Percentiles rank a stretch among this genome's conserved stretches.
These are phyloP conservation scores for Carduelis carduelis DNA, from an alignment of 2,797 vertebrate genomes.

Conservation along the genomic window DNA sequence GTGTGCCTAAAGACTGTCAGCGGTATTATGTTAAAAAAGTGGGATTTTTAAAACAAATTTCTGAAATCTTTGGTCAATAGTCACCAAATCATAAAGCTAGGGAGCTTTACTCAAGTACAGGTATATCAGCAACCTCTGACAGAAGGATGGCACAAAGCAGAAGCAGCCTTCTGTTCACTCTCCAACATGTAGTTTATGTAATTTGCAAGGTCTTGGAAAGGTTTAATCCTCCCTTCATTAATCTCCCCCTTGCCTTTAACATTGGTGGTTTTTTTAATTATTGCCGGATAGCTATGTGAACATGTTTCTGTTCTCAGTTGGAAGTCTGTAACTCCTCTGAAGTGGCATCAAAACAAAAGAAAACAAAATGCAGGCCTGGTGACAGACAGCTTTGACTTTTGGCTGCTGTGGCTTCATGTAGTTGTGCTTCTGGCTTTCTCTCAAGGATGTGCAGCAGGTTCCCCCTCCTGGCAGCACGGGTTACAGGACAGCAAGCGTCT, in stretches of 20 bases:
- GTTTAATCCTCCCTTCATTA: background rate
- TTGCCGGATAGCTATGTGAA: accelerated
- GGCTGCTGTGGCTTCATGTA: background rate
- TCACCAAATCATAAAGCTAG: background rate
- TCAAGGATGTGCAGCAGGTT: background rate
- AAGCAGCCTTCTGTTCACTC: background rate
- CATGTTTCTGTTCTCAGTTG: background rate
- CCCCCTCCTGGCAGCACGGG: constrained; percentile 1
- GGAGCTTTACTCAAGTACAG: background rate
- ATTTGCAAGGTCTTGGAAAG: background rate
- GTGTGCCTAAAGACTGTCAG: accelerated
- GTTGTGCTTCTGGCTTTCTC: background rate
- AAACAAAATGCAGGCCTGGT: accelerated
- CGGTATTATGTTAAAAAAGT: background rate
- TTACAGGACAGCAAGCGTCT: background rate
- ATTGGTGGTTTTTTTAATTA: background rate
- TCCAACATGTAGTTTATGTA: accelerated
- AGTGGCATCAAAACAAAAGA: background rate
- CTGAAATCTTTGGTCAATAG: background rate
- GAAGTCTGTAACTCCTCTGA: background rate
- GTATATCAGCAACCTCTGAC: accelerated
- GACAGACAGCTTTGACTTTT: background rate
- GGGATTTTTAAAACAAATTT: background rate
- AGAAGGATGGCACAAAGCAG: background rate
- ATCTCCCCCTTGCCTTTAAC: background rate